A percentile compares a stretch with the other conserved stretches of the same genome.
These are phyloP conservation scores for Pedetes capensis DNA, from an alignment of 2,113 vertebrate genomes.

Conservation along the genomic window DNA sequence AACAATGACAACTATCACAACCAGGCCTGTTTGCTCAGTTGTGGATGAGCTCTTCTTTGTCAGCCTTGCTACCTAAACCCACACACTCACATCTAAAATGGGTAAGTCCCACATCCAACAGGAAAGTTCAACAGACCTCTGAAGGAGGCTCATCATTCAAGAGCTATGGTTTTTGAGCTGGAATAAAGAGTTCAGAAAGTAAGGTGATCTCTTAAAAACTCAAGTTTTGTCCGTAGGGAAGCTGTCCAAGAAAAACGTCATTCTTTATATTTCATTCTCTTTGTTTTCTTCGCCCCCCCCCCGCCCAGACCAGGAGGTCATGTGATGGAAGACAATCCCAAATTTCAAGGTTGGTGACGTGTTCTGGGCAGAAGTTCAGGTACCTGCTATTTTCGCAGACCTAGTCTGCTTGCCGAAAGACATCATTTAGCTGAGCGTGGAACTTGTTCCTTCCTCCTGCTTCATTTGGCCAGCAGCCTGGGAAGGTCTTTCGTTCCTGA, in stretches of 20 bases:
- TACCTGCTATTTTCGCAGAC: slow-evolving; percentile 48
- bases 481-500: slow-evolving; percentile 43
- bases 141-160: not conserved
- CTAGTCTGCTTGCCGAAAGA: slow-evolving; percentile 25
- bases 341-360: slow-evolving; percentile 27
- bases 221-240: slow-evolving; percentile 19
- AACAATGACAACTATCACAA: not conserved
- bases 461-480: slow-evolving; percentile 61
- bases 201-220: slow-evolving; percentile 4
- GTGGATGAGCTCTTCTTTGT: not conserved
- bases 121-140: not conserved
- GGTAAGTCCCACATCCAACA: not conserved
- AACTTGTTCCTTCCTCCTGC: slow-evolving; percentile 21
- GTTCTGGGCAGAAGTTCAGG: slow-evolving; percentile 58
- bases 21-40: not conserved
- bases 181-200: not conserved
- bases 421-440: slow-evolving; percentile 59
- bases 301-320: not conserved
- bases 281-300: not conserved
- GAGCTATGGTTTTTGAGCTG: not conserved
- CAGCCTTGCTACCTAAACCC: not conserved
- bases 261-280: slow-evolving; percentile 33
- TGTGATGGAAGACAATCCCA: slow-evolving; percentile 30
- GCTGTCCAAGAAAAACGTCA: not conserved
- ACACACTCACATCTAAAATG: not conserved